Evolutionary conservation across 2,113 vertebrate genomes (phyloP).

Genomic region (Athene cunicularia): DNA sequence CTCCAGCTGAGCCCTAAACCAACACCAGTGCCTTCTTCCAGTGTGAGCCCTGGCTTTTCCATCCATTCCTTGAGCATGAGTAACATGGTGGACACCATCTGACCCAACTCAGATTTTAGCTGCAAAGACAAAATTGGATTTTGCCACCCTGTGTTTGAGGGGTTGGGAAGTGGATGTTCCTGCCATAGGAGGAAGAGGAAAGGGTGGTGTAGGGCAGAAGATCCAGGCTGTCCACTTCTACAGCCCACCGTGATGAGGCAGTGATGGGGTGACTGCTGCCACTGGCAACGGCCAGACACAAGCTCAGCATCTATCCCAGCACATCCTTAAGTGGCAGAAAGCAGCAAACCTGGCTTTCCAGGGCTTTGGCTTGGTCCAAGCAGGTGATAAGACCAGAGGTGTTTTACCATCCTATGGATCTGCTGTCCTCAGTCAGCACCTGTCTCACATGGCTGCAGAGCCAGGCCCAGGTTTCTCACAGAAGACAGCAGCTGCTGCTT

Average conservation of each 20-base stretch:
- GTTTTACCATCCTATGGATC: neutral
- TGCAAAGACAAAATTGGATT: rapidly evolving
- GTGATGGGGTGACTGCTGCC: neutral
- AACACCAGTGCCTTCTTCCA: neutral
- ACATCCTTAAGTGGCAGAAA: neutral
- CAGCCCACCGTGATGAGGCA: neutral
- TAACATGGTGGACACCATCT: neutral
- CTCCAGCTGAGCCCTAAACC: neutral
- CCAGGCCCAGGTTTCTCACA: neutral
- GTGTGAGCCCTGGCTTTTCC: neutral
- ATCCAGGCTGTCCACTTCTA: neutral
- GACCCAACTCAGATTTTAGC: neutral
- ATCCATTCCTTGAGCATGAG: neutral
- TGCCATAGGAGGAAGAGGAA: neutral
- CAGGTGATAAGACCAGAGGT: neutral
- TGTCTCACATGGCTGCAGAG: neutral
- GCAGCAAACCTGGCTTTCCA: neutral
- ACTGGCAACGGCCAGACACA: neutral
- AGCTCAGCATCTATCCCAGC: neutral
- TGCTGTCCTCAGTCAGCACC: neutral
- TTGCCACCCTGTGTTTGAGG: neutral
- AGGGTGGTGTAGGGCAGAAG: neutral
- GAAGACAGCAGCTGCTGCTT: neutral
- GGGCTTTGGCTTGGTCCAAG: neutral
- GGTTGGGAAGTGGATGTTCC: neutral